A percentile compares a stretch with the other conserved stretches of the same genome.
phyloP scores from a whole-genome alignment of 2,888 invertebrate species.

The Siphonodentalium dalli region DNA sequence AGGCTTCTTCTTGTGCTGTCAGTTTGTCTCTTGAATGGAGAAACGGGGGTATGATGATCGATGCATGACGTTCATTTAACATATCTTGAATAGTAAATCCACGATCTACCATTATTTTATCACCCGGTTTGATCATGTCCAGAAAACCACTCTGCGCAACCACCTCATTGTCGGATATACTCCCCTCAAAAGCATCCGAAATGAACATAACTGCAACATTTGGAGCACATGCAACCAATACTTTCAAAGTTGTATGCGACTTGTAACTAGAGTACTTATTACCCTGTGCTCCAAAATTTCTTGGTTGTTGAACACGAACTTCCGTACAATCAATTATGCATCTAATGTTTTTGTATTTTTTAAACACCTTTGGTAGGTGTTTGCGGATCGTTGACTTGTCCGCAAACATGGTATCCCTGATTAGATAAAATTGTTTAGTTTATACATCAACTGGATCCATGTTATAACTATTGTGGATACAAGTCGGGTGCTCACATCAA shows the following conservation, averaged over 20 bases:
- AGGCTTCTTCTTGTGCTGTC: constrained; percentile 1
- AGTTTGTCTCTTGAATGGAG: neutral
- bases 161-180: constrained; percentile 11
- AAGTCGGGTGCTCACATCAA: neutral
- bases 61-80: neutral
- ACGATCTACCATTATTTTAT: constrained; percentile 10
- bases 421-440: neutral
- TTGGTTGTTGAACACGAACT: constrained; percentile 3
- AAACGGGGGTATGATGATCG: neutral
- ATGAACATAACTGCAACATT: constrained; percentile 13
- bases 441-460: constrained; percentile 9
- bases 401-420: constrained; percentile 8
- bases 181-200: constrained; percentile 17
- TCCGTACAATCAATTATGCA: constrained; percentile 1
- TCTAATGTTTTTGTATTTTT: constrained; percentile 6
- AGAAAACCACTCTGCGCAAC: constrained; percentile 16
- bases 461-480: constrained; percentile 7
- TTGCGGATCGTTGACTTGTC: neutral
- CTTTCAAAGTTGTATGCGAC: constrained; percentile 7
- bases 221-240: constrained; percentile 9
- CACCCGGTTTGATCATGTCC: constrained; percentile 9
- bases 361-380: constrained; percentile 3
- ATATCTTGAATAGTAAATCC: constrained; percentile 17
- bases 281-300: constrained; percentile 7
- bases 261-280: constrained; percentile 15